Conservation (phyloP, 2,113 vertebrate species). For the Pyrgilauda ruficollis region DNA sequence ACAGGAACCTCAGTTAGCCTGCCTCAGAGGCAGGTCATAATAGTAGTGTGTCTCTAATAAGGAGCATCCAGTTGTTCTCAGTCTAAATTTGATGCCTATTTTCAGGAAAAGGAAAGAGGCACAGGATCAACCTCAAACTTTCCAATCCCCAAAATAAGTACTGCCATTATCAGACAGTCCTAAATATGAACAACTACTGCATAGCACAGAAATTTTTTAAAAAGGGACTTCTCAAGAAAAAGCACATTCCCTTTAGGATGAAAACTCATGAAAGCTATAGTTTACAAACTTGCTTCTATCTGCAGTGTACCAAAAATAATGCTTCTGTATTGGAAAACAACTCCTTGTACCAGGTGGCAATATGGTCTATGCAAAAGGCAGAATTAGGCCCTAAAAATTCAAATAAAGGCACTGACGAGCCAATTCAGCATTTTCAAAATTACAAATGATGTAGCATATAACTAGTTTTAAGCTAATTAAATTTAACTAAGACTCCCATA, state of each 20-base stretch:
- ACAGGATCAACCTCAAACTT: not conserved
- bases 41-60: not conserved
- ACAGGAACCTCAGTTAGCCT: not conserved
- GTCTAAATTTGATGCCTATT: not conserved
- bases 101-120: not conserved
- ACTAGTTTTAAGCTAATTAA: not conserved
- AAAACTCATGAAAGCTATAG: not conserved
- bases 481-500: not conserved
- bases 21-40: not conserved
- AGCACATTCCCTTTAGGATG: not conserved
- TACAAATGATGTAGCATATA: not conserved
- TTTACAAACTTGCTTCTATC: not conserved
- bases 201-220: not conserved
- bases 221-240: not conserved
- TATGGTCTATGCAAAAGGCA: not conserved
- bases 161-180: not conserved
- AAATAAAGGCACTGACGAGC: not conserved
- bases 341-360: not conserved
- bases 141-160: not conserved
- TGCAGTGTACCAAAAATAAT: rapidly evolving
- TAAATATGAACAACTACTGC: not conserved
- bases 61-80: not conserved
- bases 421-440: not conserved
- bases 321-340: not conserved
- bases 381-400: not conserved